A percentile compares a stretch with the other conserved stretches of the same genome.
Conservation (phyloP, 2,113 vertebrate species). For the Illadopsis cleaveri region DNA sequence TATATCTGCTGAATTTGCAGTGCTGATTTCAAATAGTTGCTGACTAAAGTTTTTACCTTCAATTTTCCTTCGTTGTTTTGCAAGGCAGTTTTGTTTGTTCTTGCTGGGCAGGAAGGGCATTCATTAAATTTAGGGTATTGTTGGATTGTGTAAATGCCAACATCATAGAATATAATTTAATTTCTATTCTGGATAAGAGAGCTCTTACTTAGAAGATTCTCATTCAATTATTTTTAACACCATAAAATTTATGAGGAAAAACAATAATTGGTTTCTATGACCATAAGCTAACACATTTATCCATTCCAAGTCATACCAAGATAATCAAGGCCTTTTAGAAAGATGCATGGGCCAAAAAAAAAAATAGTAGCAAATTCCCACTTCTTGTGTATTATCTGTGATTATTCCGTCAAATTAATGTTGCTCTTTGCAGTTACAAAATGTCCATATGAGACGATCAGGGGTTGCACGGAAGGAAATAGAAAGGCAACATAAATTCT, state of each 20-base stretch:
- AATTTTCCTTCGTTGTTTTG: constrained; percentile 31
- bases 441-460: not conserved
- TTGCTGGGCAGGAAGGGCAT: not conserved
- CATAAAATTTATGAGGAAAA: not conserved
- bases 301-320: not conserved
- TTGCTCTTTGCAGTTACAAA: not conserved
- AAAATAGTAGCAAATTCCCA: not conserved
- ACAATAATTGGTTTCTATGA: not conserved
- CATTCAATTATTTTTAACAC: not conserved
- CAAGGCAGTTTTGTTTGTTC: not conserved
- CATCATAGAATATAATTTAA: not conserved
- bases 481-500: not conserved
- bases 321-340: not conserved
- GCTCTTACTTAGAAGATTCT: not conserved
- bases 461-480: not conserved
- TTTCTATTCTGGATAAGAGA: not conserved
- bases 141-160: not conserved
- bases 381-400: not conserved
- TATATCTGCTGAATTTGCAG: constrained; percentile 45
- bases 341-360: not conserved
- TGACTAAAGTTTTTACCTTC: constrained; percentile 52
- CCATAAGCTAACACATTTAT: not conserved
- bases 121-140: not conserved
- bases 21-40: constrained; percentile 31
- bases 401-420: not conserved